phyloP scores from a whole-genome alignment of 2,797 vertebrate species.

The Spinus olivaceus region DNA sequence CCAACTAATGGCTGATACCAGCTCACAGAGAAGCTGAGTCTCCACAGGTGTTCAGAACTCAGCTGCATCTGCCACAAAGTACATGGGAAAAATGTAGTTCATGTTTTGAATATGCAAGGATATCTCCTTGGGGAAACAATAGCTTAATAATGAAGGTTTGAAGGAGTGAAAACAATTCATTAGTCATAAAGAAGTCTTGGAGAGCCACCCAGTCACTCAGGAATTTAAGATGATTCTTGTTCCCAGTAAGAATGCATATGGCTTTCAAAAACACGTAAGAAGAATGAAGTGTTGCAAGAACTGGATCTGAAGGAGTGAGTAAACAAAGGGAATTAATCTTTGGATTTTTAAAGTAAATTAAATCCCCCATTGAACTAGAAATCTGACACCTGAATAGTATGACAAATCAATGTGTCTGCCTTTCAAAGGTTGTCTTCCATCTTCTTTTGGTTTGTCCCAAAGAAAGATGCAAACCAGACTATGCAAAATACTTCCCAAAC shows the following conservation, averaged over 20 bases:
- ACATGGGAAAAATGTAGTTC: background rate
- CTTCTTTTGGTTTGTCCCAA: background rate
- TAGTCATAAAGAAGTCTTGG: constrained; percentile 24
- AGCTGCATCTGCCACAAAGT: background rate
- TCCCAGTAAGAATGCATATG: background rate
- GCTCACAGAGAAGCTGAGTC: background rate
- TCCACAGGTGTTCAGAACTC: background rate
- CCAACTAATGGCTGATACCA: background rate
- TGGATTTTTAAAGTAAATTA: background rate
- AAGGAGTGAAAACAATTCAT: background rate
- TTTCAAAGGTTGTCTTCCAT: background rate
- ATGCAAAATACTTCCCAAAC: background rate
- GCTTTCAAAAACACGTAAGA: background rate
- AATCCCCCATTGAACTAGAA: background rate
- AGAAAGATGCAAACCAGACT: background rate
- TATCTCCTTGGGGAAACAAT: background rate
- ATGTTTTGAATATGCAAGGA: background rate
- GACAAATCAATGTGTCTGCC: background rate
- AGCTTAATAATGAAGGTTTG: background rate
- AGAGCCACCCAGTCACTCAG: constrained; percentile 13
- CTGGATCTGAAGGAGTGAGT: background rate
- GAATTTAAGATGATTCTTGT: constrained; percentile 4
- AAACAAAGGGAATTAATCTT: background rate
- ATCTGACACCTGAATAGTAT: background rate
- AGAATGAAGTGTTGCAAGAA: background rate